These are phyloP conservation scores for Platerodrilus igneus DNA, from an alignment of 2,888 invertebrate genomes.

Conservation along the genomic window DNA sequence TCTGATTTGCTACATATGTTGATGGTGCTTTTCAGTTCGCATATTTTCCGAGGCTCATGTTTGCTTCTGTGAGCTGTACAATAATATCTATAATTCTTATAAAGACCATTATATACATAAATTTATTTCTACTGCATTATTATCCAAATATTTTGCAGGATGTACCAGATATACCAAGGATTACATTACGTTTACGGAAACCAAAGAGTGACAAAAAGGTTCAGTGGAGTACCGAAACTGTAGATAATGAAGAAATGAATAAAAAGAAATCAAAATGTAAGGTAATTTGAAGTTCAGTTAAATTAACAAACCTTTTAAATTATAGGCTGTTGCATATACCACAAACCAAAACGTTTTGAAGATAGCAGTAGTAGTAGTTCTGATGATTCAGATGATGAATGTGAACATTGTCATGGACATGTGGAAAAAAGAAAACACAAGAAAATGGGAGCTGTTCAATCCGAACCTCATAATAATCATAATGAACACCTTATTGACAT, in stretches of 20 bases:
- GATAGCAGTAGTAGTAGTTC: conserved; percentile 87
- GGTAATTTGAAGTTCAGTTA: conserved; percentile 34
- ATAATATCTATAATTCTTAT: too few species aligned
- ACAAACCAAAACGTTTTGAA: conserved; percentile 82
- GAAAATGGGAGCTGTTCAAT: background rate
- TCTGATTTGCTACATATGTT: too few species aligned
- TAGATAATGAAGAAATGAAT: conserved; percentile 93
- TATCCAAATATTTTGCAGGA: too few species aligned
- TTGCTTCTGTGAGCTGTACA: too few species aligned
- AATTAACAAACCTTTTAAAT: background rate
- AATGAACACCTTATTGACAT: background rate
- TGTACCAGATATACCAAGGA: conserved; percentile 55
- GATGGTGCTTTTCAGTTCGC: too few species aligned
- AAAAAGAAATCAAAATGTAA: conserved; percentile 96
- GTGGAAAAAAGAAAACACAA: conserved; percentile 56
- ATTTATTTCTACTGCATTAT: too few species aligned
- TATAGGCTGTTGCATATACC: conserved; percentile 89
- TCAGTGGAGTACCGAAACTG: conserved; percentile 83
- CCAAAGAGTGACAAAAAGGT: conserved; percentile 74
- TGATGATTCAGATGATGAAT: conserved; percentile 75
- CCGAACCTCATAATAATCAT: conserved; percentile 1
- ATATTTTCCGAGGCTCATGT: too few species aligned
- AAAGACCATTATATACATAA: too few species aligned
- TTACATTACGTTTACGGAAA: conserved; percentile 63
- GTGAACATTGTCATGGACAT: conserved; percentile 82